phyloP scores from a whole-genome alignment of 2,888 invertebrate species.

The Onthophagus sagittarius region DNA sequence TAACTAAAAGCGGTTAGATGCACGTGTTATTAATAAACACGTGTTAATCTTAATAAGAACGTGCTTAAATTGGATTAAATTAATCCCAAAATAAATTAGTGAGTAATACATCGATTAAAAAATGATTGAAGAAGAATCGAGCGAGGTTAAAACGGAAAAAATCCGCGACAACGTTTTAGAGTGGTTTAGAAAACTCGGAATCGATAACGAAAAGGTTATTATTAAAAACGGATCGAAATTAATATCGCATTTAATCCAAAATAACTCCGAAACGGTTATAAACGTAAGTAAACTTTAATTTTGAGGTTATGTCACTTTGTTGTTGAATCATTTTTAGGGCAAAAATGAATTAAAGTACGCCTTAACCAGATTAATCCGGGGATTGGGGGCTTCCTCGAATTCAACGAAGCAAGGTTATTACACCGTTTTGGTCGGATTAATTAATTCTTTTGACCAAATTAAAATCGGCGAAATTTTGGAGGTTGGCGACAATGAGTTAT shows the following conservation, averaged over 20 bases:
- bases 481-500: conserved; percentile 62
- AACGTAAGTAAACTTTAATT: conserved; percentile 14
- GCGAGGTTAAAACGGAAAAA: conserved; percentile 32
- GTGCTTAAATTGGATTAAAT: too few species aligned
- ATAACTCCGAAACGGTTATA: not conserved
- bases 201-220: conserved; percentile 45
- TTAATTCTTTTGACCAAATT: conserved; percentile 53
- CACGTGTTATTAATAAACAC: too few species aligned
- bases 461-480: conserved; percentile 55
- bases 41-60: too few species aligned
- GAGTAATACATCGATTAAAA: not conserved
- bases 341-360: conserved; percentile 63
- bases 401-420: conserved; percentile 66
- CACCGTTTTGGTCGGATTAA: conserved; percentile 60
- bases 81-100: too few species aligned
- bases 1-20: too few species aligned
- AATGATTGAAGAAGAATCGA: conserved; percentile 19
- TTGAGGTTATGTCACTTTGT: conserved; percentile 15
- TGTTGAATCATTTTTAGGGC: conserved; percentile 48
- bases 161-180: conserved; percentile 46
- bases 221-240: conserved; percentile 46
- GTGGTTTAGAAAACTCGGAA: conserved; percentile 47
- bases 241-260: conserved; percentile 45
- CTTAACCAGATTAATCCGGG: conserved; percentile 65
- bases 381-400: conserved; percentile 65